Base-by-base conservation (phyloP, 2,113 vertebrate genomes). In the Ameiurus melas region DNA sequence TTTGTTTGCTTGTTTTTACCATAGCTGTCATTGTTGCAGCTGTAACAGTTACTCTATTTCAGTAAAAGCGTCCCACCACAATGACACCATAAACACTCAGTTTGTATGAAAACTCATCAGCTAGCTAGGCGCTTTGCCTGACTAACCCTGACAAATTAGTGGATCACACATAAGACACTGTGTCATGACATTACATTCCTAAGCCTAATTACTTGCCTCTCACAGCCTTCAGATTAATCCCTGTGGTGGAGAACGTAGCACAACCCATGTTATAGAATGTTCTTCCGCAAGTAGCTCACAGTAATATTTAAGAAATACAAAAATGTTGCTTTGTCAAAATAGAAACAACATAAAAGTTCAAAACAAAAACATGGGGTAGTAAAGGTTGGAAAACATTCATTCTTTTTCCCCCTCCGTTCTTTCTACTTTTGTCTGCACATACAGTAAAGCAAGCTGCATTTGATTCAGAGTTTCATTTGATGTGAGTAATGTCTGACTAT, bases 401-500 rank as follows among this genome's bases (percentile, higher is more conserved):
- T 47, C 9, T 51, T 51, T 51, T 33, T 14, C 30, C 14, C n/a
- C 30, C 33, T 20, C 43, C 5, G 43, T 73, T 36, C 7, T 36
- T 30, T 55, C 51, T 30, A 30, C 7, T 43, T 77, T 77, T 47
- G 55, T 43, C 10, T 75, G 66, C 5, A 27, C 22, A 12, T 30
- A 51, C 47, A 51, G 47, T 51, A 30, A 30, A 17, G 70, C 25
- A 86, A 64, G 20, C 22, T 14, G 9, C 2, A 17, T 66, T 30
- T 80, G 60, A 25, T 64, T 66, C 39, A 43, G 9, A n/a, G 13
- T 73, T 33, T 78, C 55, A 60, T 43, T 43, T 77, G 22, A 43
- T 58, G 27, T 68, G 51, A 68, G 30, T 81, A 83, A 75, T 84
- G 27, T 75, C 66, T 71, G 73, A n/a, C 73, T 64, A 43, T 4